Evolutionary conservation across 2,797 vertebrate species (phyloP), one percentile per base, ranked within the genome.

Genomic region (Psittacula echo): DNA sequence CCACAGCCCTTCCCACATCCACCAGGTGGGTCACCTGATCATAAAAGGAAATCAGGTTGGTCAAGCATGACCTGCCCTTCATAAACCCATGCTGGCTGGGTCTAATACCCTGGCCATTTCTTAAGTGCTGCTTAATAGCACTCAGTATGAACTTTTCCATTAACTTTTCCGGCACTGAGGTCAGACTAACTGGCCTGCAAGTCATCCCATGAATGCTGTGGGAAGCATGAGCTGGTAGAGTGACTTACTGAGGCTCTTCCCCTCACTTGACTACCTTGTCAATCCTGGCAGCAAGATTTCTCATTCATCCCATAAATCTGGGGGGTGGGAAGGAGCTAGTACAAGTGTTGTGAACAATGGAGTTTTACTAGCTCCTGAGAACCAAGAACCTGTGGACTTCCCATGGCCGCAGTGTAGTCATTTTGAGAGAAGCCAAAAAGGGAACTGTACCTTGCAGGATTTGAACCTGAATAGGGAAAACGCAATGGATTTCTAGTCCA

Each of bases 381-480:
- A 15, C 32, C 13, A 56, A 34, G 54, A n/a, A 56, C 32, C 32
- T 56, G 32, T 56, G 32, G 21, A 56, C 21, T 9, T 34, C 21
- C 32, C 32, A 23, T 23, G 32, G 54, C 54, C 34, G 21, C 54
- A 56, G 54, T 23, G 32, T 34, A 23, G 34, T 60, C 58, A 37
- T 11, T 60, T 60, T 26, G 23, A 37, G 58, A 34, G 23, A 21
- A 37, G 10, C 15, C 34, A 60, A 60, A 60, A 60, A 37, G 14
- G 22, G 34, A 60, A 16, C 0, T 97, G 96, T 97, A 98, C 97
- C 97, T 97, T 97, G 97, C 97, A 98, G 97, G 97, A 98, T 97
- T 98, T 96, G 97, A 98, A 97, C 97, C 96, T 97, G 96, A 96
- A 97, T 96, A 53, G 67, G 67, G 44, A 73, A 64, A 78, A 41